Conservation (phyloP, 2,113 vertebrate genomes). For the Agapornis roseicollis region DNA sequence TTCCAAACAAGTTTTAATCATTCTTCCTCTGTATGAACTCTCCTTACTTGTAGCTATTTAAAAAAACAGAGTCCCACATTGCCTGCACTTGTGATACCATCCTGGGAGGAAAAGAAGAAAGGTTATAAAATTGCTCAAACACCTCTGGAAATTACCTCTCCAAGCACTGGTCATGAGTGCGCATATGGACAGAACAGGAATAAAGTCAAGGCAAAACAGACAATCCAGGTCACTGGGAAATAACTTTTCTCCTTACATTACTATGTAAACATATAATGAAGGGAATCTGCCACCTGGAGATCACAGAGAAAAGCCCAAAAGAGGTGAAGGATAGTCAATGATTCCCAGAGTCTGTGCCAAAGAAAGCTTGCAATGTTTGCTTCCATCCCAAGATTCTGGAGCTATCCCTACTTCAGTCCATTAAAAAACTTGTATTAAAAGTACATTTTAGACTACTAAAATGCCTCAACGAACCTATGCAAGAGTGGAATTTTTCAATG, state of each 20-base stretch:
- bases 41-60: not conserved
- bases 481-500: not conserved
- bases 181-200: not conserved
- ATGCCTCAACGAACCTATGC: not conserved
- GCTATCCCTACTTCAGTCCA: not conserved
- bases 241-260: not conserved
- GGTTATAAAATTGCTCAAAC: not conserved
- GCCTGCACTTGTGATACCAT: not conserved
- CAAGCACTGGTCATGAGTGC: not conserved
- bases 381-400: not conserved
- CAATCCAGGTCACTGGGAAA: not conserved
- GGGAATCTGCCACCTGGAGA: not conserved
- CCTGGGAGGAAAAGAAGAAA: rapidly evolving
- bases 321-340: not conserved
- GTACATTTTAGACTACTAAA: not conserved
- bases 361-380: not conserved
- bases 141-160: not conserved
- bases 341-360: not conserved
- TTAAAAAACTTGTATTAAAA: not conserved
- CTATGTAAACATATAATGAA: not conserved
- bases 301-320: not conserved
- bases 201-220: not conserved
- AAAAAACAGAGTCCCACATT: not conserved
- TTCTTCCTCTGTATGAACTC: not conserved
- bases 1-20: not conserved